Evolutionary conservation across 2,797 vertebrate genomes (phyloP).

Genomic region (Novumbra hubbsi): DNA sequence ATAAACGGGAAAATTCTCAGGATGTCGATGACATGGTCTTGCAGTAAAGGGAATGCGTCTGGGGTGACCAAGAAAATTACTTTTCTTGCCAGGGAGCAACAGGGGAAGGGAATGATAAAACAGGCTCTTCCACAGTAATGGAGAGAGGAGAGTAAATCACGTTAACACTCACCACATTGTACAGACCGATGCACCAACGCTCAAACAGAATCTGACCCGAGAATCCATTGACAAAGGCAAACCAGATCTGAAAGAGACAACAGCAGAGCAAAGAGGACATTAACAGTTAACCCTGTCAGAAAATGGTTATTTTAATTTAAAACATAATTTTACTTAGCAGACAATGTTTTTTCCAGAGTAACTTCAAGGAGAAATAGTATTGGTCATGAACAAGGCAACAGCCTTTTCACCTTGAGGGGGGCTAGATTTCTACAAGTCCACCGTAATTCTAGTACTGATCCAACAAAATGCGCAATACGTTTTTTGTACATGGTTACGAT

Average conservation of each 20-base stretch:
- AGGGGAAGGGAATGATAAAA: constrained; percentile 38
- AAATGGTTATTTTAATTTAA: too few relatives aligned
- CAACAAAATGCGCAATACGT: too few relatives aligned
- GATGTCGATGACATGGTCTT: constrained; percentile 64
- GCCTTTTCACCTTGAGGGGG: constrained; percentile 7
- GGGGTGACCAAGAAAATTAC: constrained; percentile 55
- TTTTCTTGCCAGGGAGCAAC: constrained; percentile 45
- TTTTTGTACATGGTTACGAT: too few relatives aligned
- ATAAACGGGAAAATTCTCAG: constrained; percentile 67
- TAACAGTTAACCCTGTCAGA: background rate
- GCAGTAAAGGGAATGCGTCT: constrained; percentile 57
- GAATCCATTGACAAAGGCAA: constrained; percentile 98
- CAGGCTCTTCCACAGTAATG: constrained; percentile 38
- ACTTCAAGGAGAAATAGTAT: too few relatives aligned
- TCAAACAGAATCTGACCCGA: constrained; percentile 99
- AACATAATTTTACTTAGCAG: too few relatives aligned
- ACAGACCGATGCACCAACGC: constrained; percentile 97
- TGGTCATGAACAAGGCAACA: too few relatives aligned
- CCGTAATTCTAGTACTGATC: too few relatives aligned
- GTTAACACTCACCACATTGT: constrained; percentile 92
- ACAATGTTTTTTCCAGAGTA: background rate
- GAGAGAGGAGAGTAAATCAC: constrained; percentile 39
- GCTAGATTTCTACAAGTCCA: too few relatives aligned
- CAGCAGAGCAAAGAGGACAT: constrained; percentile 7
- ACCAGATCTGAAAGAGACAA: constrained; percentile 88